Conservation (phyloP, 2,797 vertebrate species). For the Todus mexicanus region DNA sequence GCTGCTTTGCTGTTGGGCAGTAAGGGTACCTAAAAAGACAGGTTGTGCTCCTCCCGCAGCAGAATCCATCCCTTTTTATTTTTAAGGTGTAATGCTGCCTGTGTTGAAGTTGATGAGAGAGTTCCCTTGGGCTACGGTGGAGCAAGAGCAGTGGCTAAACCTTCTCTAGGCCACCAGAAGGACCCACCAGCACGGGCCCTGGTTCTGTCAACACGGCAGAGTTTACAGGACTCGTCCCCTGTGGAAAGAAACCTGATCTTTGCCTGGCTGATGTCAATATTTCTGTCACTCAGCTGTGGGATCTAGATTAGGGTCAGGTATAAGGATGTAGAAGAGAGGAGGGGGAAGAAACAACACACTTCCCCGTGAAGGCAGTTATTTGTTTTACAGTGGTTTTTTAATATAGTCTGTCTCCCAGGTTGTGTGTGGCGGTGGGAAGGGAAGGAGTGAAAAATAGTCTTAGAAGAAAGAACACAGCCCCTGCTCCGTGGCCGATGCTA, state of each 20-base stretch:
- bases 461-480: not conserved
- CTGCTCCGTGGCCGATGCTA: not conserved
- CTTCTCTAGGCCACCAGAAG: conserved; percentile 8
- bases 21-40: not conserved
- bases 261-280: conserved; percentile 48
- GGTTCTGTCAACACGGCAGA: conserved; percentile 44
- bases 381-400: conserved; percentile 5
- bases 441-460: not conserved
- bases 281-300: conserved; percentile 52
- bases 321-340: not conserved
- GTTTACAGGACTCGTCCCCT: conserved; percentile 44
- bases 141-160: not conserved
- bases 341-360: not conserved
- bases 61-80: not conserved
- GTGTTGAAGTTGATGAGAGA: not conserved
- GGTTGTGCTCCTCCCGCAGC: not conserved
- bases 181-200: conserved; percentile 35
- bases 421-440: not conserved
- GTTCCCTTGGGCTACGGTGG: not conserved
- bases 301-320: conserved; percentile 56
- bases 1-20: not conserved
- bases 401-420: not conserved
- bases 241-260: conserved; percentile 48
- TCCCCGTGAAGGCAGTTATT: not conserved
- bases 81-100: not conserved